Evolutionary conservation across 2,797 vertebrate genomes (phyloP).

Genomic region (Myotis daubentonii): DNA sequence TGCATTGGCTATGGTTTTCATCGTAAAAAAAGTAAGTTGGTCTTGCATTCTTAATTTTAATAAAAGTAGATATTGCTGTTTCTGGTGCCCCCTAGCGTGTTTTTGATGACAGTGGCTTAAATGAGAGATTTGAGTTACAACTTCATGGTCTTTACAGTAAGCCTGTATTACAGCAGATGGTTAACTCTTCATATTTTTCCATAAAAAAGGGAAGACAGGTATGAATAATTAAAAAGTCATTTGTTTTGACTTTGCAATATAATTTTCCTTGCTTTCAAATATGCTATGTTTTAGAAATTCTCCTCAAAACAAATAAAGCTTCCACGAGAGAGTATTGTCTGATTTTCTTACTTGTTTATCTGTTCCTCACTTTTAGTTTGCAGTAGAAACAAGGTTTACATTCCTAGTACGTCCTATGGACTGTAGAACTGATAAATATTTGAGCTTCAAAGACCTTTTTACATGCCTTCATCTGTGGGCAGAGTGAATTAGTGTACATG

Average conservation of each 20-base stretch:
- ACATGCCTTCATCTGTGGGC: neutral
- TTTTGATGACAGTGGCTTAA: neutral
- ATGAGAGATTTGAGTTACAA: neutral
- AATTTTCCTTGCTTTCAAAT: constrained; percentile 29
- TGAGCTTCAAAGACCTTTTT: neutral
- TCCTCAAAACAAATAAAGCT: constrained; percentile 30
- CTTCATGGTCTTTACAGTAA: neutral
- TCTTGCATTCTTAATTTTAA: neutral
- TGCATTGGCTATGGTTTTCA: neutral
- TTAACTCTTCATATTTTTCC: neutral
- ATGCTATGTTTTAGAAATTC: constrained; percentile 34
- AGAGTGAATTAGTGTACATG: neutral
- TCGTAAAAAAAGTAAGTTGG: neutral
- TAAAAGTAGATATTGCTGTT: neutral
- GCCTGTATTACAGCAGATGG: neutral
- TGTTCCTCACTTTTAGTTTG: neutral
- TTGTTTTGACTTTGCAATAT: neutral
- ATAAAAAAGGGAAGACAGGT: neutral
- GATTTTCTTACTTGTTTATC: neutral
- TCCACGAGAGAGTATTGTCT: neutral
- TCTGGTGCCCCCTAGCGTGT: constrained; percentile 73
- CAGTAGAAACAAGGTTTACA: neutral
- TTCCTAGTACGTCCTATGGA: neutral
- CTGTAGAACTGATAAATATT: neutral
- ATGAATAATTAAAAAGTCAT: constrained; percentile 23